Evolutionary conservation across 2,797 vertebrate species (phyloP).

Genomic region (Rhinella marina): DNA sequence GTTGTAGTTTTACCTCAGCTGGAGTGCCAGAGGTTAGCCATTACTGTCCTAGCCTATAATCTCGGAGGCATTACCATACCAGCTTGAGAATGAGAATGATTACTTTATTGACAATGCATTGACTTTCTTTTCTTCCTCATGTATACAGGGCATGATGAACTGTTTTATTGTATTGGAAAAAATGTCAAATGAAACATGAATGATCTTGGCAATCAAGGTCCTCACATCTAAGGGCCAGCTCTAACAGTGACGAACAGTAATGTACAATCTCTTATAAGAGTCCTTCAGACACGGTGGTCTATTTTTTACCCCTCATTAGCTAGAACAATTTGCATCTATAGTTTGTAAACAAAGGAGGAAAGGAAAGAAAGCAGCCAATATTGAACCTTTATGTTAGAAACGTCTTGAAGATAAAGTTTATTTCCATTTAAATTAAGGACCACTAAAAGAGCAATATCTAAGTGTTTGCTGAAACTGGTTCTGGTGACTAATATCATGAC

Average conservation of each 20-base stretch:
- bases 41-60: too few relatives aligned
- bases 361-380: not conserved
- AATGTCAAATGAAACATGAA: constrained; percentile 17
- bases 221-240: not conserved
- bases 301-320: not conserved
- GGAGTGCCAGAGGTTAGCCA: too few relatives aligned
- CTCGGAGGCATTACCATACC: too few relatives aligned
- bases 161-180: not conserved
- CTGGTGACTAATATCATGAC: too few relatives aligned
- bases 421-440: too few relatives aligned
- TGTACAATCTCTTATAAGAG: not conserved
- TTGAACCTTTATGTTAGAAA: not conserved
- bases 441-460: too few relatives aligned
- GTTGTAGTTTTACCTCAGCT: too few relatives aligned
- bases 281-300: not conserved
- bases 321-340: not conserved
- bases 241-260: not conserved
- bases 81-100: too few relatives aligned
- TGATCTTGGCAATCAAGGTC: not conserved
- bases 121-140: not conserved
- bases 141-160: constrained; percentile 1
- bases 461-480: too few relatives aligned
- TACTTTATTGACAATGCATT: not conserved
- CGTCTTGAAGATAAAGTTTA: not conserved
- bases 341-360: not conserved